Percentiles rank a stretch among this genome's conserved stretches.
phyloP scores from a whole-genome alignment of 2,113 vertebrate species.

The Rhabdomys dilectus region DNA sequence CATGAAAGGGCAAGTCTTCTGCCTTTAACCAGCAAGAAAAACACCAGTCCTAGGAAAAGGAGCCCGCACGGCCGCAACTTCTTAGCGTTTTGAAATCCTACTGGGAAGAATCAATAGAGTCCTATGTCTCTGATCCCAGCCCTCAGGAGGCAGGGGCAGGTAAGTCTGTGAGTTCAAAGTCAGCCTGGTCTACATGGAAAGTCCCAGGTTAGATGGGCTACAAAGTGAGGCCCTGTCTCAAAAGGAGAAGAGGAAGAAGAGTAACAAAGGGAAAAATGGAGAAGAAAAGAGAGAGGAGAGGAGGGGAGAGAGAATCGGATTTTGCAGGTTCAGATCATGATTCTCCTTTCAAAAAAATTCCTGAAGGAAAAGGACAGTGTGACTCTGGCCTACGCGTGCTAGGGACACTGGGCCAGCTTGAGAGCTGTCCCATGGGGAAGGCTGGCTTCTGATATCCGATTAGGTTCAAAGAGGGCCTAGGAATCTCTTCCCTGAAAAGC shows the following conservation, averaged over 20 bases:
- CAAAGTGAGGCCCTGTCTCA: background rate
- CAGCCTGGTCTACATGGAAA: background rate
- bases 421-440: fast-evolving
- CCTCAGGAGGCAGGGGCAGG: background rate
- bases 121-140: background rate
- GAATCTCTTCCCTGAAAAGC: too few relatives aligned
- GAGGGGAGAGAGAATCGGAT: background rate
- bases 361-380: background rate
- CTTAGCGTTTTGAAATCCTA: background rate
- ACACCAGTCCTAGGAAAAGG: background rate
- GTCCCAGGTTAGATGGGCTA: background rate
- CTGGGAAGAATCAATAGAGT: background rate
- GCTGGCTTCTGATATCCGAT: background rate
- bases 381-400: fast-evolving
- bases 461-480: background rate
- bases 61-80: background rate
- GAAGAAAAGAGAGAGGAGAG: fast-evolving
- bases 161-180: background rate
- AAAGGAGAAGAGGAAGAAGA: background rate
- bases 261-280: background rate
- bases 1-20: background rate
- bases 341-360: background rate
- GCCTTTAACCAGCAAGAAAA: background rate
- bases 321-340: too few relatives aligned
- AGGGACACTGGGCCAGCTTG: too few relatives aligned